A percentile compares a stretch with the other conserved stretches of the same genome.
Evolutionary conservation across 2,113 vertebrate genomes (phyloP).

Genomic region (Paracanthobrama guichenoti): DNA sequence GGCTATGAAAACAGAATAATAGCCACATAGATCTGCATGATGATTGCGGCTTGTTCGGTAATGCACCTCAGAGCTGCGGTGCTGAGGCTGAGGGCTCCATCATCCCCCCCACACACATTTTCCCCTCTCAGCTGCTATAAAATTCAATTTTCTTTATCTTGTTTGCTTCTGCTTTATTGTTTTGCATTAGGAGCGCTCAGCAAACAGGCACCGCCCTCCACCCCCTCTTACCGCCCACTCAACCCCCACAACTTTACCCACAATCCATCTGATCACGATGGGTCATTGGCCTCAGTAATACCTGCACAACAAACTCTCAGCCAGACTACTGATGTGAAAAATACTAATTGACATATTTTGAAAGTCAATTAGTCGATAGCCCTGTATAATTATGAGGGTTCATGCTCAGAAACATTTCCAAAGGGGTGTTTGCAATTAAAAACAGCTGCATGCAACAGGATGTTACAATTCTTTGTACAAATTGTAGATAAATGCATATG

Average conservation of each 20-base stretch:
- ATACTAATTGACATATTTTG: neutral
- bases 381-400: neutral
- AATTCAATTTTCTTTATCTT: conserved; percentile 66
- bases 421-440: neutral
- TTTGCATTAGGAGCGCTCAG: conserved; percentile 53
- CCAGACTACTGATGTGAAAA: neutral
- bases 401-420: neutral
- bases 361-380: neutral
- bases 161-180: conserved; percentile 58
- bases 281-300: conserved; percentile 37
- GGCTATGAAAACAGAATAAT: conserved; percentile 56
- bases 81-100: conserved; percentile 7
- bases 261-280: conserved; percentile 25
- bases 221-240: neutral
- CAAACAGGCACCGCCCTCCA: neutral
- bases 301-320: conserved; percentile 14
- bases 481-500: neutral
- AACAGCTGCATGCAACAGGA: neutral
- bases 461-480: neutral
- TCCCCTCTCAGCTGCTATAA: conserved; percentile 55
- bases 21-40: conserved; percentile 60
- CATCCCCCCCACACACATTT: conserved; percentile 41
- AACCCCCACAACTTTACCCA: neutral
- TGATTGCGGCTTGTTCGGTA: conserved; percentile 59
- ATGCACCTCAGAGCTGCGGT: conserved; percentile 48